Conservation (phyloP, 2,888 invertebrate species). For the Blera fallax region DNA sequence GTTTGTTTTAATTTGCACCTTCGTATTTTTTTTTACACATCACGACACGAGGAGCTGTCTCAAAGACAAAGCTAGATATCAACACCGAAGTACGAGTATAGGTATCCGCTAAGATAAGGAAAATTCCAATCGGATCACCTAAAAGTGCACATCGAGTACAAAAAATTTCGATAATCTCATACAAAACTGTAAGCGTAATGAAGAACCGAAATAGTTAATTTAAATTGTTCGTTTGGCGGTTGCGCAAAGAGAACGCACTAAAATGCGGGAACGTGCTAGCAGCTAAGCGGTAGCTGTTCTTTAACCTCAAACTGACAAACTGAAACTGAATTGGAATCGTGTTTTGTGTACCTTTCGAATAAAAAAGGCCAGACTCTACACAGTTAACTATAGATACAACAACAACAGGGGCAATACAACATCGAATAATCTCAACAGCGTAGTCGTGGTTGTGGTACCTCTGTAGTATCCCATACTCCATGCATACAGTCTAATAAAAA, state of each 20-base stretch:
- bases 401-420: slow-evolving; percentile 43
- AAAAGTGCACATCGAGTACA: slow-evolving; percentile 32
- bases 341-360: slow-evolving; percentile 70
- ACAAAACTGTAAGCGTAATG: background rate
- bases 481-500: slow-evolving; percentile 63
- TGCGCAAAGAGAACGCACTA: slow-evolving; percentile 43
- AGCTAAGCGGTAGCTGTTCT: slow-evolving; percentile 59
- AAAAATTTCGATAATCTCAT: background rate
- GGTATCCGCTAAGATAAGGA: slow-evolving; percentile 32
- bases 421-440: slow-evolving; percentile 46
- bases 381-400: slow-evolving; percentile 25
- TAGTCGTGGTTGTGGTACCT: slow-evolving; percentile 44
- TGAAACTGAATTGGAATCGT: slow-evolving; percentile 69
- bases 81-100: background rate
- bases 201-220: slow-evolving; percentile 7
- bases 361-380: slow-evolving; percentile 59
- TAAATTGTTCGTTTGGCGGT: slow-evolving; percentile 27
- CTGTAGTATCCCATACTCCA: slow-evolving; percentile 43
- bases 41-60: slow-evolving; percentile 34
- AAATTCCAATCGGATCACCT: slow-evolving; percentile 40
- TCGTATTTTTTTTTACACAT: slow-evolving; percentile 13
- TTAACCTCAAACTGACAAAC: slow-evolving; percentile 71
- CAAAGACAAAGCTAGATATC: background rate
- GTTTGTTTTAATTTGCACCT: slow-evolving; percentile 51
- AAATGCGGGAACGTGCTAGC: slow-evolving; percentile 7